Base-by-base conservation (phyloP, 1,140 invertebrate genomes). In the Drosophila tristis region DNA sequence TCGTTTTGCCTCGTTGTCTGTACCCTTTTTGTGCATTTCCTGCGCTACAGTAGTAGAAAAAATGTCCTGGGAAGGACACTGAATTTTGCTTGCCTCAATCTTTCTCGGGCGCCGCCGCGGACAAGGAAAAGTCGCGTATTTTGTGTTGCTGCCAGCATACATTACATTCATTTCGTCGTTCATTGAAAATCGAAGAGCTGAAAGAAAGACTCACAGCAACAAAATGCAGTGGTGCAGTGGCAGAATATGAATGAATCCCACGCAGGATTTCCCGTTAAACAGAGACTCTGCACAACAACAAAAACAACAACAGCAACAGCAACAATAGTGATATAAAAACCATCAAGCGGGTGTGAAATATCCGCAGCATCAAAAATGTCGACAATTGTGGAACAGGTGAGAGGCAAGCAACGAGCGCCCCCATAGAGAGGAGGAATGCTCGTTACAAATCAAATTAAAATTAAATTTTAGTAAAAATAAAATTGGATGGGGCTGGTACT, bases 351-450 rank as follows among this genome's bases (percentile, higher is more conserved):
- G 35, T 13, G 35, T 39, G 35, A 39, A 39, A 13, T 39, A 39
- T 39, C 11, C 11, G 4, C 16, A 44, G 15, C 48, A 51, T 8
- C 57, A 51, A 16, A 84, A 84, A 89, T 89, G 84, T 89, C 84
- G 80, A 89, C 85, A 62, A 74, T 79, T 74, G 80, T 80, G 76
- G 84, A 89, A 89, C 84, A 89, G 84, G 84, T 89, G 85, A 89
- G 85, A 43, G 29, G 8, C 11, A 26, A 53, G 53, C 3, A 9
- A 9, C 8, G 31, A 31, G 8, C 31, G 31, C 23, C 9, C 31
- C 9, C 20, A 9, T 35, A 39, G 51, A 50, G 16, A 51, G 47
- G 20, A 53, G 23, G 11, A 39, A 39, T 39, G 35, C 35, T 13
- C 56, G 57, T 62, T 65, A 67, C 64, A 45, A 68, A 51, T 58